These are phyloP conservation scores for Corapipo altera DNA, from an alignment of 2,113 vertebrate species.

Conservation along the genomic window DNA sequence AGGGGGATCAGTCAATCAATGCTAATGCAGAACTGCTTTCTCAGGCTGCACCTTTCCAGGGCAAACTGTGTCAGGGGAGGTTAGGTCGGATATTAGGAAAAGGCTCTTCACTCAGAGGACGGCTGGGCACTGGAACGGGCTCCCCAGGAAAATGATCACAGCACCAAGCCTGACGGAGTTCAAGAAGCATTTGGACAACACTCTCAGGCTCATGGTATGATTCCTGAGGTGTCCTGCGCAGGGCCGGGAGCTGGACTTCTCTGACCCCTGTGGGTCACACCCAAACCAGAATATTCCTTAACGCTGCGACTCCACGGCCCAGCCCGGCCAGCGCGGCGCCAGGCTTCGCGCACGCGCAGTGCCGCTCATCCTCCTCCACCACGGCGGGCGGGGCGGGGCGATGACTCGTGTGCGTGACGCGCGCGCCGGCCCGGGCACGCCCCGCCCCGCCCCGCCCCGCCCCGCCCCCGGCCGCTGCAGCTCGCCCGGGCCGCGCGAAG, in stretches of 20 bases:
- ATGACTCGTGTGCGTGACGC: background rate
- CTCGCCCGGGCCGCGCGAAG: background rate
- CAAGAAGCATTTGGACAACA: background rate
- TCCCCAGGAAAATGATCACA: background rate
- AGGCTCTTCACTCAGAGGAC: background rate
- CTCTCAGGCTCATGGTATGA: background rate
- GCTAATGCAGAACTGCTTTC: background rate
- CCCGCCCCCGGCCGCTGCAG: too few relatives aligned
- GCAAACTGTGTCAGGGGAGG: background rate
- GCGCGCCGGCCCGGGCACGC: background rate
- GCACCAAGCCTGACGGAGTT: background rate
- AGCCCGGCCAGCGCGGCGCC: fast-evolving
- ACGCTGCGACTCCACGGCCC: fast-evolving
- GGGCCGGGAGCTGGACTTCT: fast-evolving
- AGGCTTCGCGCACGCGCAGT: background rate
- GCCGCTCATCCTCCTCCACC: fast-evolving
- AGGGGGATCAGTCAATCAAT: background rate
- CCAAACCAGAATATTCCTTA: fast-evolving
- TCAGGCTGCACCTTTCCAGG: background rate
- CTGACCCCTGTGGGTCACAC: fast-evolving
- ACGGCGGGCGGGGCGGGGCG: too few relatives aligned
- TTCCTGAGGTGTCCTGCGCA: background rate
- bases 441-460: background rate
- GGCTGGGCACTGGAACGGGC: background rate
- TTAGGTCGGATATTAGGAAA: background rate